Conservation (phyloP, 2,113 vertebrate species). For the Egretta garzetta region DNA sequence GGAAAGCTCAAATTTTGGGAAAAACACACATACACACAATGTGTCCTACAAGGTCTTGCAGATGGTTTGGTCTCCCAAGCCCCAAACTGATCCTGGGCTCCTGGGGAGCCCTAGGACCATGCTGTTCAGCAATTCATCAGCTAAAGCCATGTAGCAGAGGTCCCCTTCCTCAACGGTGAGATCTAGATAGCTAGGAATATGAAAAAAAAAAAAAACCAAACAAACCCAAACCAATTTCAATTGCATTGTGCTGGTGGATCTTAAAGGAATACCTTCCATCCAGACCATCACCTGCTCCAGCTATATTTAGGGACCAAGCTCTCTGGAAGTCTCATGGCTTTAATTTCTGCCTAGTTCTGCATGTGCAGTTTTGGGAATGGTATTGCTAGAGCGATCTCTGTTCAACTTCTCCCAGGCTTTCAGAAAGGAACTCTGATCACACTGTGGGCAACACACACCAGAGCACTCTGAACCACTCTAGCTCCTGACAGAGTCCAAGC, state of each 20-base stretch:
- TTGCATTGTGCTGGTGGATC: neutral
- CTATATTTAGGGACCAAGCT: neutral
- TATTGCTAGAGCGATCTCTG: neutral
- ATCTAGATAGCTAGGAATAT: neutral
- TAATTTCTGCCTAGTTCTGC: neutral
- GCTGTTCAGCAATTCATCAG: neutral
- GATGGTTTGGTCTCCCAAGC: neutral
- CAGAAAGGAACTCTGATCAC: neutral
- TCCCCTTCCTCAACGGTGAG: neutral
- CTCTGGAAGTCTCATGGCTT: neutral
- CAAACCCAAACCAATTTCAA: neutral
- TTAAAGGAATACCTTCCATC: neutral
- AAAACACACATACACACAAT: neutral
- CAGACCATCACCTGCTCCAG: neutral
- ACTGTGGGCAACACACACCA: neutral
- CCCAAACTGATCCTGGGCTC: neutral
- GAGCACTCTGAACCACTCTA: neutral
- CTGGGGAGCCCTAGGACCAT: neutral
- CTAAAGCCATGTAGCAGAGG: neutral
- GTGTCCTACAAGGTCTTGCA: neutral
- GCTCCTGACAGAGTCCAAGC: neutral
- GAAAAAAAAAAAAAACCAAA: neutral
- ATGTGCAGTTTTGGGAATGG: rapidly evolving
- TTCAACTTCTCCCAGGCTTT: neutral
- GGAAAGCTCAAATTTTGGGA: neutral